Percentiles rank a stretch among this genome's conserved stretches.
These are phyloP conservation scores for Petromus typicus DNA, from an alignment of 2,113 vertebrate genomes.

Conservation along the genomic window DNA sequence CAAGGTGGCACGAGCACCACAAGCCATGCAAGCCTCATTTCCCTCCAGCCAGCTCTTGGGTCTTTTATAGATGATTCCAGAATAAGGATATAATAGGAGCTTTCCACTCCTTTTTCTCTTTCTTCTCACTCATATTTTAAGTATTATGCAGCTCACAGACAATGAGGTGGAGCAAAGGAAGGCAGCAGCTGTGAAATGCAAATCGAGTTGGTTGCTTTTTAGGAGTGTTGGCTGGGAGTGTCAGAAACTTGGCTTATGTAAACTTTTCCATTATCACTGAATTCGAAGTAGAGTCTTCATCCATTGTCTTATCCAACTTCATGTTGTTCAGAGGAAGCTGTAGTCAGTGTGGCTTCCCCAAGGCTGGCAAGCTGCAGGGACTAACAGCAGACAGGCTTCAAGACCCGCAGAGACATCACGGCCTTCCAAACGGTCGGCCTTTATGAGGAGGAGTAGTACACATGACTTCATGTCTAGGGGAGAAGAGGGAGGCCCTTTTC, in stretches of 20 bases:
- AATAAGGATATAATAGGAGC: neutral
- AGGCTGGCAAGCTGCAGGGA: neutral
- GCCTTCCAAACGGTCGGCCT: neutral
- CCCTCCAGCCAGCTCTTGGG: neutral
- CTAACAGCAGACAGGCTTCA: neutral
- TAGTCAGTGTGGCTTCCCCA: neutral
- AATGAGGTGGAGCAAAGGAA: constrained; percentile 22
- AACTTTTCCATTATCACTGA: constrained; percentile 17
- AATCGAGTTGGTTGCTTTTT: constrained; percentile 49
- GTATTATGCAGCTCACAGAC: constrained; percentile 28
- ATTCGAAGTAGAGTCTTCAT: neutral
- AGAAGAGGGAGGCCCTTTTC: neutral
- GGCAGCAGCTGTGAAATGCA: constrained; percentile 19
- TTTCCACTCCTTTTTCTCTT: neutral
- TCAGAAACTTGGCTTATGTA: constrained; percentile 31
- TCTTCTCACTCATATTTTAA: constrained; percentile 29
- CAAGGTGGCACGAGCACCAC: neutral
- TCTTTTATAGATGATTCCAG: neutral
- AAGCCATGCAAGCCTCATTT: neutral
- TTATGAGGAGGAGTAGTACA: neutral
- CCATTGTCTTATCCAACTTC: constrained; percentile 1
- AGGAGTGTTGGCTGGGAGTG: neutral
- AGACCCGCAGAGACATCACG: neutral
- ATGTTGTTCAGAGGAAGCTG: neutral
- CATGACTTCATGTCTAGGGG: neutral